These are phyloP conservation scores for Reinhardtius hippoglossoides DNA, from an alignment of 2,113 vertebrate species.

Conservation along the genomic window DNA sequence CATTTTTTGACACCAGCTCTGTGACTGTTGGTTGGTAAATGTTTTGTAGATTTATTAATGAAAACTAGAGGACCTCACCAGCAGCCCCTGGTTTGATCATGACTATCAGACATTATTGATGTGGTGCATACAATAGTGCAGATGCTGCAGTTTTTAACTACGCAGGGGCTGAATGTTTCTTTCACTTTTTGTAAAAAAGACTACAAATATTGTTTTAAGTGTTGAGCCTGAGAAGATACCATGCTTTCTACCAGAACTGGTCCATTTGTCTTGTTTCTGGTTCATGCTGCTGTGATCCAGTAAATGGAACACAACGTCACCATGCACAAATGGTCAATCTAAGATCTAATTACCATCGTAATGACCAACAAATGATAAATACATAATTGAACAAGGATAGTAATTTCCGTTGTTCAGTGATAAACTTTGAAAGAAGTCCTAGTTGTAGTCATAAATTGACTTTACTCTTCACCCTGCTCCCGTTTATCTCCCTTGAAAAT, in stretches of 20 bases:
- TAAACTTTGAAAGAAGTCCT: slow-evolving; percentile 41
- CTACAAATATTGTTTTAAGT: background rate
- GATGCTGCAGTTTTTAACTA: too few species aligned
- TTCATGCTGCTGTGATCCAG: background rate
- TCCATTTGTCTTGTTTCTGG: background rate
- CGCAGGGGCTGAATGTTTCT: background rate
- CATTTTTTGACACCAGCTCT: background rate
- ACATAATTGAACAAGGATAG: slow-evolving; percentile 36
- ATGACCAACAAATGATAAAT: slow-evolving; percentile 33
- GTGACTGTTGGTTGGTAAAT: too few species aligned
- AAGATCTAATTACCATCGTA: background rate
- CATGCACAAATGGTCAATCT: background rate
- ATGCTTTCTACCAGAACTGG: background rate
- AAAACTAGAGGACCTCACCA: too few species aligned
- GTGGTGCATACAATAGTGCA: too few species aligned
- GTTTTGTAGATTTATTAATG: background rate
- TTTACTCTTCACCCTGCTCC: background rate
- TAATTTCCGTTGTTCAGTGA: slow-evolving; percentile 62
- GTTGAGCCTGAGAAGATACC: too few species aligned
- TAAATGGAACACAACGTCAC: background rate
- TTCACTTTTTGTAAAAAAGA: background rate
- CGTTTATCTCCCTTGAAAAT: background rate
- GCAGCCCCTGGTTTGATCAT: too few species aligned
- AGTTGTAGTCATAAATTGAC: background rate
- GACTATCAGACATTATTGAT: too few species aligned